Percentiles rank a stretch among this genome's conserved stretches.
phyloP scores from a whole-genome alignment of 2,888 invertebrate species.

The Ischnura elegans region DNA sequence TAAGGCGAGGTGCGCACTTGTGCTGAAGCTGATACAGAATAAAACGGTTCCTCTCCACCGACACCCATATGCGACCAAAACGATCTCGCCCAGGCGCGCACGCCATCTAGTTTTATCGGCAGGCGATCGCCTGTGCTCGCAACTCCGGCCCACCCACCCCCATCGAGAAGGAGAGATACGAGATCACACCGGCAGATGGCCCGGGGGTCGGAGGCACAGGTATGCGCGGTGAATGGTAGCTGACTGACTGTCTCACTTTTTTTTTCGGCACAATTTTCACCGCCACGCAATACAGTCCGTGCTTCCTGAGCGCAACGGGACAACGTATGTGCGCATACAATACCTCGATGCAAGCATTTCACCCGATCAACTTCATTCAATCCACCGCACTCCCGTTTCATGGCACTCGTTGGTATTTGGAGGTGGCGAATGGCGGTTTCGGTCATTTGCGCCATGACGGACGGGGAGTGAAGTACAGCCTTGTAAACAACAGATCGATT shows the following conservation, averaged over 20 bases:
- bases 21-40: slow-evolving; percentile 52
- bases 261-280: not conserved
- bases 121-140: slow-evolving; percentile 28
- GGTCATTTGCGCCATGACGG: no score
- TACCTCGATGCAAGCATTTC: no score
- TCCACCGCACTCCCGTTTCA: no score
- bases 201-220: slow-evolving; percentile 30
- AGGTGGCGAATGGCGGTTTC: no score
- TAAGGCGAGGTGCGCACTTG: slow-evolving; percentile 13
- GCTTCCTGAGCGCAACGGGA: not conserved
- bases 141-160: not conserved
- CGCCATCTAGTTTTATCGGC: slow-evolving; percentile 27
- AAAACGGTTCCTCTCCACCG: slow-evolving; percentile 48
- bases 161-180: slow-evolving; percentile 19
- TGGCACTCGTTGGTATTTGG: no score
- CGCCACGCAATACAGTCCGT: not conserved
- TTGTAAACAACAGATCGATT: no score
- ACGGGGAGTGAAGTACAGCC: no score
- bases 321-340: no score
- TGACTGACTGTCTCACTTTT: slow-evolving; percentile 51
- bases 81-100: not conserved
- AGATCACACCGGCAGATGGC: slow-evolving; percentile 62
- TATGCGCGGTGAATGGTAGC: slow-evolving; percentile 4
- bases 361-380: no score
- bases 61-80: slow-evolving; percentile 25